Evolutionary conservation across 2,113 vertebrate genomes (phyloP).

Genomic region (Agapornis roseicollis): DNA sequence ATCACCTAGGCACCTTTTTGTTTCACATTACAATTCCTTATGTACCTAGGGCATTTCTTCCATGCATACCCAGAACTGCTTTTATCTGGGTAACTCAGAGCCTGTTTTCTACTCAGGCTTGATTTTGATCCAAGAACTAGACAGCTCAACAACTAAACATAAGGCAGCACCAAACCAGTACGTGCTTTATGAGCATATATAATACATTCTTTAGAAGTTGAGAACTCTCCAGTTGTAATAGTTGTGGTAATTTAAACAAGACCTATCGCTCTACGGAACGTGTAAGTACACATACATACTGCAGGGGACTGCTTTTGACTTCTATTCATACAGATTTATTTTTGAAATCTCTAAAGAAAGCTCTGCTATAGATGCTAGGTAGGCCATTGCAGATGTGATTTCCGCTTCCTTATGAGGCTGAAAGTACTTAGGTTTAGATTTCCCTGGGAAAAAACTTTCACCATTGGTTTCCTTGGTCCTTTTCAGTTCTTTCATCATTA

Average conservation of each 20-base stretch:
- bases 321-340: neutral
- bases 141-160: neutral
- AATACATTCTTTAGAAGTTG: neutral
- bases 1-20: neutral
- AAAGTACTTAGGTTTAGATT: neutral
- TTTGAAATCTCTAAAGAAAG: neutral
- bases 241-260: neutral
- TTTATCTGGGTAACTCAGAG: neutral
- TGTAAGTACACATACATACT: fast-evolving
- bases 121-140: neutral
- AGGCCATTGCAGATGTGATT: neutral
- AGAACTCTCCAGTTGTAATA: neutral
- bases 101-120: neutral
- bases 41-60: neutral
- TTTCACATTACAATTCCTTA: neutral
- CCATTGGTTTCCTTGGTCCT: neutral
- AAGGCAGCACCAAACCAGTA: neutral
- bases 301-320: neutral
- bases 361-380: neutral
- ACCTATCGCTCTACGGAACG: fast-evolving
- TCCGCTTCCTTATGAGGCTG: neutral
- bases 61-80: neutral
- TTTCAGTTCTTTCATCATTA: neutral
- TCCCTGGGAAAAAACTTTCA: neutral
- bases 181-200: neutral